Base-by-base conservation (phyloP, 2,888 invertebrate genomes). In the Drosophila pseudotakahashii region DNA sequence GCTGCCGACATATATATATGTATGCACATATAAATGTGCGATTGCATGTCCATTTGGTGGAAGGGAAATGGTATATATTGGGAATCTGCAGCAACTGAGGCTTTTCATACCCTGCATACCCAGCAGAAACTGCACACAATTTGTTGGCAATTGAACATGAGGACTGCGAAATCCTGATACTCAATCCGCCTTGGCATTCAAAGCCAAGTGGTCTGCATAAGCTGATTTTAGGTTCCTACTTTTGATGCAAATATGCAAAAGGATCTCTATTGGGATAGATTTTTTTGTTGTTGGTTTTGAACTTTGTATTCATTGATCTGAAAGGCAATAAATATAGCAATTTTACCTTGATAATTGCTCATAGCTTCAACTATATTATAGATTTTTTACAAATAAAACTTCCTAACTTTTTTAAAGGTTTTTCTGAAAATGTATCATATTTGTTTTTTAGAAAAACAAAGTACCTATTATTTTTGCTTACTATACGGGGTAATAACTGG, bases 41-140 rank as follows among this genome's bases (percentile, higher is more conserved):
- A 37, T 39, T 45, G 42, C 37, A 50, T 53, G 67, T 36, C 47
- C 67, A 30, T 70, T 48, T 42, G 41, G 41, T 23, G 9, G 55
- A 57, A 57, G 52, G 69, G 47, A 68, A 61, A 52, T 41, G 54
- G 32, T 51, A 30, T 39, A 60, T 53, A 26, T 4, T 26, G 23
- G 37, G 7, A 37, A 37, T 37, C 47, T 52, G 54, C 48, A 59
- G 16, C 34, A n/a, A 41, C 34, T 36, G 54, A 37, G 9, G 26
- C 19, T 36, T 32, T 55, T 36, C 45, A 55, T 69, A 69, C 69
- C 62, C 69, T 54, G 69, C 19, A 34, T 7, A 36, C 7, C 23
- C 44, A 14, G 37, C 32, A n/a, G 23, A 44, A 47, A 23, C 36
- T 36, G 4, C 48, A 34, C 16, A 36, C 14, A 34, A 26, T 39